A percentile compares a stretch with the other conserved stretches of the same genome.
These are phyloP conservation scores for Crossaster papposus DNA, from an alignment of 53 echinoderm and acorn worm genomes.

Conservation along the genomic window DNA sequence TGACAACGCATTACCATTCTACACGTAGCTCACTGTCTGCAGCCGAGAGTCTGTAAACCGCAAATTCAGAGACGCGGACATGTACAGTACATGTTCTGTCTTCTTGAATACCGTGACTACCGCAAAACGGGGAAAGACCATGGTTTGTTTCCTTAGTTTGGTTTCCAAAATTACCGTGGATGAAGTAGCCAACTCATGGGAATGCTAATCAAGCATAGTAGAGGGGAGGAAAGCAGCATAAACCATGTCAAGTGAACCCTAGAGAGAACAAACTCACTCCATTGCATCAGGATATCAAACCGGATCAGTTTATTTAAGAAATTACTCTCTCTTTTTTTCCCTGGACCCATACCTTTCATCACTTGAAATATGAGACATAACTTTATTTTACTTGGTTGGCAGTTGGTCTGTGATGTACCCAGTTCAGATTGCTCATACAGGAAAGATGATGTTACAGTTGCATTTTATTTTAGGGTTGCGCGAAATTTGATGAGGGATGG, in stretches of 20 bases:
- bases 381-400: neutral
- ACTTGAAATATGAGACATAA: constrained; percentile 30
- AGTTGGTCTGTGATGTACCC: neutral
- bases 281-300: constrained; percentile 29
- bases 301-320: constrained; percentile 57
- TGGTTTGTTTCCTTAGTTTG: neutral
- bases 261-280: neutral
- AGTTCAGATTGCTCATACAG: neutral
- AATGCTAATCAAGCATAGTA: constrained; percentile 36
- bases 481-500: neutral
- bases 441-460: constrained; percentile 9
- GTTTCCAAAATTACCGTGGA: neutral
- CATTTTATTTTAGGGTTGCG: neutral
- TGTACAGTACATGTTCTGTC: neutral
- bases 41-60: neutral
- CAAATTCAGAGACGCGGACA: neutral
- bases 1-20: too few species aligned
- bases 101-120: neutral
- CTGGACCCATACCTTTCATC: neutral
- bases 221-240: neutral
- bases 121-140: constrained; percentile 25
- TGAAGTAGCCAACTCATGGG: constrained; percentile 18
- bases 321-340: constrained; percentile 25
- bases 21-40: too few species aligned
- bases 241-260: constrained; percentile 30